Evolutionary conservation across 2,797 vertebrate species (phyloP), one percentile per base, ranked within the genome.

Genomic region (Sebastes miniatus): DNA sequence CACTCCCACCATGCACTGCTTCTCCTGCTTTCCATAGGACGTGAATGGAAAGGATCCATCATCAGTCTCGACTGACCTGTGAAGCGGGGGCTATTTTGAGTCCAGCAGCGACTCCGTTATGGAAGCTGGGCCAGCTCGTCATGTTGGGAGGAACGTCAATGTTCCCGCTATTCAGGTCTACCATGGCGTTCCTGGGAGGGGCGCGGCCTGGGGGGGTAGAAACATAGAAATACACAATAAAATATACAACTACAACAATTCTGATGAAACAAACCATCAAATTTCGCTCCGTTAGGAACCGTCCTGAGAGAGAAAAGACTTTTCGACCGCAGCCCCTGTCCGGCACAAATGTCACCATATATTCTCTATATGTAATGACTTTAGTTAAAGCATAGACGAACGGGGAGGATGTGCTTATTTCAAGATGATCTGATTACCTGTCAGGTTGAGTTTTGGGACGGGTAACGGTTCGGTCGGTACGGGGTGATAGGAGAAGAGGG

Each of bases 41-140:
- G 8, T 34, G 32, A 34, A 34, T 39, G 36, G 36, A 39, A 39
- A 39, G 36, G 36, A 39, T 4, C 4, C 4, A 39, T 39, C 29
- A 29, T 29, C 29, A 29, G 29, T 29, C 32, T 76, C 13, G 25
- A 61, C 84, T 34, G 18, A 94, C 94, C 93, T 98, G 97, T 8
- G 98, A 99, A 24, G 97, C 98, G 0, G 98, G 98, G 0, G 98
- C 98, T 32, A 99, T 99, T 95, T 99, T 99, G 52, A 99, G 95
- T 13, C 99, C 98, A 0, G 98, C 98, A 12, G 99, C 97, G 9
- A 99, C 98, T 0, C 99, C 98, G 0, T 99, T 99, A 83, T 99
- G 99, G 84, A 99, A 99, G 90, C 98, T 99, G 59, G 99, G 97
- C 99, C 99, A 99, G 90, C 97, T 97, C 13, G 98, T 97, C 99